phyloP scores from a whole-genome alignment of 2,113 vertebrate species.

The Xenopus borealis region DNA sequence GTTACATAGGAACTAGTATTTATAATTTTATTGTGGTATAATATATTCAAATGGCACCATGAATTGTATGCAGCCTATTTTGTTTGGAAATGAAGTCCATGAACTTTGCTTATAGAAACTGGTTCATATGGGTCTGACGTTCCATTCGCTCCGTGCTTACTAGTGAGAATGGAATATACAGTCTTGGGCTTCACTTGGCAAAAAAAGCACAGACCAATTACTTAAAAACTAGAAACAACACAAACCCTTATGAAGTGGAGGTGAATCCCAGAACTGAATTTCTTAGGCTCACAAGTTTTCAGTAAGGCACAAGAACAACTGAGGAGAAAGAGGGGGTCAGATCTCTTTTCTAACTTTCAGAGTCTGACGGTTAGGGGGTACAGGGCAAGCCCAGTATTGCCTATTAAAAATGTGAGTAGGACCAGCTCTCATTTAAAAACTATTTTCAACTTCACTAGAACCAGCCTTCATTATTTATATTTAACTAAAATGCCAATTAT shows the following conservation, averaged over 20 bases:
- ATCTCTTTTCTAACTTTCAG: slow-evolving; percentile 32
- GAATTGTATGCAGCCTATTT: too few species aligned
- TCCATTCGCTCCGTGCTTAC: background rate
- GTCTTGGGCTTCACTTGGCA: background rate
- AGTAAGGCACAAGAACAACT: background rate
- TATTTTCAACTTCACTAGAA: too few species aligned
- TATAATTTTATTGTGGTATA: background rate
- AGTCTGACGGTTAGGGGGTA: slow-evolving; percentile 10
- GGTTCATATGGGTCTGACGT: background rate
- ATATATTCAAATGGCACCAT: background rate
- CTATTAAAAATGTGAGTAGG: too few species aligned
- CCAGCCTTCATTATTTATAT: too few species aligned
- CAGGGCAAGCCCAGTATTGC: slow-evolving; percentile 32
- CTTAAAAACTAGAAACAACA: background rate
- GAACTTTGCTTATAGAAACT: background rate
- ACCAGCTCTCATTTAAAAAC: too few species aligned
- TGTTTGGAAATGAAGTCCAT: too few species aligned
- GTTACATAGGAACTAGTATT: background rate
- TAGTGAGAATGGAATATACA: background rate
- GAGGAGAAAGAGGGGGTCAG: background rate
- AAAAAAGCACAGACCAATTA: background rate
- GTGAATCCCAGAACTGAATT: slow-evolving; percentile 45
- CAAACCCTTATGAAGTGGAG: background rate
- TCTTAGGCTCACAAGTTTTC: slow-evolving; percentile 22
- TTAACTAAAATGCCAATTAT: background rate